Evolutionary conservation across 2,797 vertebrate species (phyloP).

Genomic region (Nasua narica): DNA sequence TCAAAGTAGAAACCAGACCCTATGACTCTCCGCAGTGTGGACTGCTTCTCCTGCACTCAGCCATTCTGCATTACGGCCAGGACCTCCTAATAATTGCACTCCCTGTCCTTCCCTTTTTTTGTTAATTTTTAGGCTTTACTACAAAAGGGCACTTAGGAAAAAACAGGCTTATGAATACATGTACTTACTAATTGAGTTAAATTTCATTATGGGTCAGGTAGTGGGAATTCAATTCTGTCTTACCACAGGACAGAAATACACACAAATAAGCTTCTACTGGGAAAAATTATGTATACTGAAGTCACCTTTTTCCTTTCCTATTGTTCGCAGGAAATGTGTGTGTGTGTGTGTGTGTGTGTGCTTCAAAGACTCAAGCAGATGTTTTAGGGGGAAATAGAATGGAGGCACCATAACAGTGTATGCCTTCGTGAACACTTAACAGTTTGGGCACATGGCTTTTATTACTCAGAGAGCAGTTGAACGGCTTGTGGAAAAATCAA

Average conservation of each 20-base stretch:
- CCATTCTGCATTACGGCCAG: too few species aligned
- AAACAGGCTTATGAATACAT: not conserved
- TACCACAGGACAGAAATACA: not conserved
- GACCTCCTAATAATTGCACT: too few species aligned
- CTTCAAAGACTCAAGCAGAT: not conserved
- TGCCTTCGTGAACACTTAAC: conserved; percentile 20
- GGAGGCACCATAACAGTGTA: fast-evolving
- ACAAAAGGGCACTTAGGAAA: not conserved
- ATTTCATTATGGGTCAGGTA: not conserved
- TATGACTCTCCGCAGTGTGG: fast-evolving
- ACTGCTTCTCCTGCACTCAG: too few species aligned
- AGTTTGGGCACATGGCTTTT: conserved; percentile 38
- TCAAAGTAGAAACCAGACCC: not conserved
- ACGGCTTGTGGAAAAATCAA: conserved; percentile 43
- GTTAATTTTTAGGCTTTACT: not conserved
- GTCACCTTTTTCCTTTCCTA: not conserved
- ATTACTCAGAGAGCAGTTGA: conserved; percentile 50
- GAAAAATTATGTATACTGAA: not conserved
- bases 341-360: not conserved
- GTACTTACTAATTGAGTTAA: not conserved
- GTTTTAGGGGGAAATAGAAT: not conserved
- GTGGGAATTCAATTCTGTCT: not conserved
- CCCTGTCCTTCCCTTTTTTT: not conserved
- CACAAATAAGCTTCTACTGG: not conserved
- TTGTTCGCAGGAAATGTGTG: not conserved